These are phyloP conservation scores for Halcyon smyrnensis DNA, from an alignment of 2,797 vertebrate species.

Conservation along the genomic window DNA sequence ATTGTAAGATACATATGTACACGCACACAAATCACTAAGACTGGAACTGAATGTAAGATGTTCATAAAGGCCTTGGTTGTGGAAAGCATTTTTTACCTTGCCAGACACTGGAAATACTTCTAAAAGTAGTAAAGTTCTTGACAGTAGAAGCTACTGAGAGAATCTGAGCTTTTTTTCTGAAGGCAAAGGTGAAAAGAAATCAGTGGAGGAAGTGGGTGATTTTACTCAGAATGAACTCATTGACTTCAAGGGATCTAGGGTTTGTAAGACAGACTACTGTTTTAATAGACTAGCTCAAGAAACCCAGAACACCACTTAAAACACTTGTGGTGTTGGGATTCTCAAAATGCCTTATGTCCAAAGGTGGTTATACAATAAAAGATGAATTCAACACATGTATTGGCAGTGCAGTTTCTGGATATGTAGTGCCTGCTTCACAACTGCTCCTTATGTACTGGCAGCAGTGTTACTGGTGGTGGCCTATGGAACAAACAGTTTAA, in stretches of 20 bases:
- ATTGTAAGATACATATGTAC: background rate
- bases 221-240: background rate
- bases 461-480: background rate
- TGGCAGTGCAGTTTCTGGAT: background rate
- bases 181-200: background rate
- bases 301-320: background rate
- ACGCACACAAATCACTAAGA: background rate
- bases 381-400: background rate
- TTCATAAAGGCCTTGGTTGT: background rate
- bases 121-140: background rate
- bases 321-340: background rate
- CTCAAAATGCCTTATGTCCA: background rate
- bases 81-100: background rate
- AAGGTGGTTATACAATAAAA: background rate
- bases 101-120: background rate
- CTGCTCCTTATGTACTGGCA: background rate
- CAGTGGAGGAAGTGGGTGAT: background rate
- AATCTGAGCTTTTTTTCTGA: background rate
- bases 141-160: background rate
- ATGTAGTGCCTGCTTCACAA: background rate
- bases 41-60: background rate
- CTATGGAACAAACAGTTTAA: background rate
- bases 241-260: background rate
- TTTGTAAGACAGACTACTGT: background rate
- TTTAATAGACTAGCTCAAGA: background rate